Evolutionary conservation across 2,888 invertebrate species (phyloP).

Genomic region (Luffia ferchaultella): DNA sequence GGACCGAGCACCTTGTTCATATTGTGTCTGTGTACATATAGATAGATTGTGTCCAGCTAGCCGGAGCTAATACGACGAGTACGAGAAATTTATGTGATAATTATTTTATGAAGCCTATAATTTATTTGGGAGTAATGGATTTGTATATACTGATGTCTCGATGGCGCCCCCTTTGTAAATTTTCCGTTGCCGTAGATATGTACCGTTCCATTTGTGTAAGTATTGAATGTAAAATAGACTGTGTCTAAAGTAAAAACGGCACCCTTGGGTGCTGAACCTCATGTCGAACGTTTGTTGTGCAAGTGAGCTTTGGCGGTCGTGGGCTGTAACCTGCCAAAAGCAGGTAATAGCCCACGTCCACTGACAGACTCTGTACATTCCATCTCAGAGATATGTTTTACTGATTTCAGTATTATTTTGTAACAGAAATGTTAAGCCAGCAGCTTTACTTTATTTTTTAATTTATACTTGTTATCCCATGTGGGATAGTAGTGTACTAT

Average conservation of each 20-base stretch:
- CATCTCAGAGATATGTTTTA: slow-evolving; percentile 54
- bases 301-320: neutral
- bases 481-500: slow-evolving; percentile 63
- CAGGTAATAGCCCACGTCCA: neutral
- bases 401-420: slow-evolving; percentile 66
- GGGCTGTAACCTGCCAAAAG: too few species aligned
- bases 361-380: slow-evolving; percentile 40
- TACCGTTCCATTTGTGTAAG: slow-evolving; percentile 36
- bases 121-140: slow-evolving; percentile 61
- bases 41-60: slow-evolving; percentile 56
- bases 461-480: slow-evolving; percentile 60
- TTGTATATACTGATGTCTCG: slow-evolving; percentile 45
- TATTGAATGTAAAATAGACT: slow-evolving; percentile 37
- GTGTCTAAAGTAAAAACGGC: slow-evolving; percentile 37
- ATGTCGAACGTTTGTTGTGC: neutral
- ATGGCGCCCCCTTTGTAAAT: neutral
- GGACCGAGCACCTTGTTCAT: slow-evolving; percentile 26
- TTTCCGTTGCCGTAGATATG: neutral
- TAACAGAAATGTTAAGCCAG: slow-evolving; percentile 60
- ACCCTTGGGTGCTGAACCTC: slow-evolving; percentile 21
- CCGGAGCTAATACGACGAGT: slow-evolving; percentile 48
- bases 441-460: slow-evolving; percentile 62
- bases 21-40: slow-evolving; percentile 38
- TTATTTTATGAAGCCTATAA: slow-evolving; percentile 64
- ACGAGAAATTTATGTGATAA: slow-evolving; percentile 65